A percentile compares a stretch with the other conserved stretches of the same genome.
phyloP scores from a whole-genome alignment of 2,113 vertebrate genomes.

The Lagopus muta region DNA sequence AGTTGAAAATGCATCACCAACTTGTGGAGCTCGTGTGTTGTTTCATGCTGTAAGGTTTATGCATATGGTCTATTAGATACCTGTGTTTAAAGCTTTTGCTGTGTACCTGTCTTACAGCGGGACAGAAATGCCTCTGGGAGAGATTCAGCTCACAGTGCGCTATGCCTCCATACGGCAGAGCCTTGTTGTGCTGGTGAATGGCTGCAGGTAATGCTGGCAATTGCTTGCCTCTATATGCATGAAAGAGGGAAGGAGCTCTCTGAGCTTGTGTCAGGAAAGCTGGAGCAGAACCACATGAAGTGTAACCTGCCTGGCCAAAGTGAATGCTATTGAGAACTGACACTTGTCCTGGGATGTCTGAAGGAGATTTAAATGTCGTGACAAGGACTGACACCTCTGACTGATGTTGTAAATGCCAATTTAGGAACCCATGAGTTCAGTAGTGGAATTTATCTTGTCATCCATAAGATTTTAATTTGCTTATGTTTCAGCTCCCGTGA shows the following conservation, averaged over 20 bases:
- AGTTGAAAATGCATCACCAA: neutral
- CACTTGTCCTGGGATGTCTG: neutral
- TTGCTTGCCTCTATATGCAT: accelerated
- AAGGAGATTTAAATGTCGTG: neutral
- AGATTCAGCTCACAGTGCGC: slow-evolving; percentile 87
- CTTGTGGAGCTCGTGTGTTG: neutral
- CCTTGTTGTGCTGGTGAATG: slow-evolving; percentile 84
- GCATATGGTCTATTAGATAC: accelerated
- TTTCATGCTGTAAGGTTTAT: neutral
- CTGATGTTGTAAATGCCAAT: neutral
- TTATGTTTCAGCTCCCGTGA: neutral
- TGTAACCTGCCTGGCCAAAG: neutral
- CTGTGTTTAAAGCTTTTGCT: neutral
- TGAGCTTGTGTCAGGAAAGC: neutral
- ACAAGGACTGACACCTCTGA: neutral
- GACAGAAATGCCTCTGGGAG: slow-evolving; percentile 81
- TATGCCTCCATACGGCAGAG: slow-evolving; percentile 86
- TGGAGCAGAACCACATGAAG: neutral
- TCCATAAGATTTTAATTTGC: neutral
- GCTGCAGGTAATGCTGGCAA: slow-evolving; percentile 85
- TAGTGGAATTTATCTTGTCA: neutral
- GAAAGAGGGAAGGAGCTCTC: neutral
- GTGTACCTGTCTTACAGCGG: slow-evolving; percentile 51
- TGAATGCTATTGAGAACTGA: neutral
- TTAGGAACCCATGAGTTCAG: neutral